Evolutionary conservation across 30 jellyfish, hydroid and myxozoan genomes (phyloP).

Genomic region (Aurelia aurita): DNA sequence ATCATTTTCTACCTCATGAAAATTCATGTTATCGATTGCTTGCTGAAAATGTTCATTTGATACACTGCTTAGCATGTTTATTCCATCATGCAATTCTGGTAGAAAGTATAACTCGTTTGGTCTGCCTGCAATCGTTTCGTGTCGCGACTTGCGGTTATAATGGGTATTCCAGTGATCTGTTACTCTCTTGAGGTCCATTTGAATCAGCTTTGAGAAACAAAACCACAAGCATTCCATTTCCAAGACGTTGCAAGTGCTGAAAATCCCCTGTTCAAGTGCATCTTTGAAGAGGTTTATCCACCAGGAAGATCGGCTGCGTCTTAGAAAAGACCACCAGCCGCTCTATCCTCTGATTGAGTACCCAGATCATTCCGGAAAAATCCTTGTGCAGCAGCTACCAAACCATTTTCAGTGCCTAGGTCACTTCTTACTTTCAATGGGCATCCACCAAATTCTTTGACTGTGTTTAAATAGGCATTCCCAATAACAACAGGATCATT

Average conservation of each 20-base stretch:
- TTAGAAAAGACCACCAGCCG: conserved; percentile 81
- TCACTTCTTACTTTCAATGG: neutral
- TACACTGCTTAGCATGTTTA: no score
- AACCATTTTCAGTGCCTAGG: conserved; percentile 54
- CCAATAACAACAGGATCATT: conserved; percentile 5
- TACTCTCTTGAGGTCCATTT: conserved; percentile 57
- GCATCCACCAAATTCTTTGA: neutral
- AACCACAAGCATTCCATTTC: conserved; percentile 59
- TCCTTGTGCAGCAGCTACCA: conserved; percentile 66
- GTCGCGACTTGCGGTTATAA: conserved; percentile 57
- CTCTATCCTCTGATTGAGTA: conserved; percentile 80
- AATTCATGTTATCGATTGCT: no score
- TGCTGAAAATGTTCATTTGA: no score
- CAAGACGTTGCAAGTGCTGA: conserved; percentile 44
- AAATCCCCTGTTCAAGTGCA: conserved; percentile 33
- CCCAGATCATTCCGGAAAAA: conserved; percentile 47
- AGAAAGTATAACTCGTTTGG: conserved; percentile 13
- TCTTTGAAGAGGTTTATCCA: conserved; percentile 74
- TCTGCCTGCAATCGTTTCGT: conserved; percentile 72
- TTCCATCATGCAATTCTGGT: no score
- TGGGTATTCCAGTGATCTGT: conserved; percentile 76
- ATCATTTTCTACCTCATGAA: no score
- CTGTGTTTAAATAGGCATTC: neutral
- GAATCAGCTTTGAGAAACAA: conserved; percentile 60
- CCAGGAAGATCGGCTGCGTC: conserved; percentile 66